Evolutionary conservation across 2,113 vertebrate species (phyloP).

Genomic region (Centropus bengalensis): DNA sequence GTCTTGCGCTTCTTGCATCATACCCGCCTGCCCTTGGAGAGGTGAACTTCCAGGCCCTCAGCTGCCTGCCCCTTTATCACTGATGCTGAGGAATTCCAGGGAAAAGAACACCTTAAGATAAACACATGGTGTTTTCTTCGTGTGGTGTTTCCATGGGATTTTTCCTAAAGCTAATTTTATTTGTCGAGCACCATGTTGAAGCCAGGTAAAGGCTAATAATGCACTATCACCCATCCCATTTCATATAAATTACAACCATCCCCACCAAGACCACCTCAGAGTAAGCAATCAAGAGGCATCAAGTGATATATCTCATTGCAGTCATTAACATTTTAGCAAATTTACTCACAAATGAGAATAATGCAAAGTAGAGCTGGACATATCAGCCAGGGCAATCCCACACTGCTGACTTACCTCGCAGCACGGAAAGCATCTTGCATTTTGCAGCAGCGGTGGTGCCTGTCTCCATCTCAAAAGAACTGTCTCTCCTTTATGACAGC

Average conservation of each 20-base stretch:
- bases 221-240: background rate
- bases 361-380: background rate
- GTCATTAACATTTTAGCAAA: background rate
- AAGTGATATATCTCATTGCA: background rate
- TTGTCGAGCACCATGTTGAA: background rate
- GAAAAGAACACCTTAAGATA: background rate
- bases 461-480: background rate
- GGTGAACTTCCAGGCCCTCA: background rate
- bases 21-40: background rate
- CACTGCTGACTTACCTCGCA: no score
- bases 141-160: background rate
- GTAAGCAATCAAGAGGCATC: background rate
- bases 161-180: background rate
- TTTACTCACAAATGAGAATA: background rate
- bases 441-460: no score
- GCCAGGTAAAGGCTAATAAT: background rate
- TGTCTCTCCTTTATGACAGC: background rate
- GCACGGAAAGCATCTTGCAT: background rate
- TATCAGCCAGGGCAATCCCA: background rate
- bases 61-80: background rate
- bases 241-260: background rate
- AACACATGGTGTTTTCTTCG: accelerated
- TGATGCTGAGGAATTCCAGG: background rate
- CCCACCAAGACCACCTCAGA: background rate
- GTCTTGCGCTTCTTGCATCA: background rate